phyloP scores from a whole-genome alignment of 1,140 invertebrate species.

The Orius laevigatus region DNA sequence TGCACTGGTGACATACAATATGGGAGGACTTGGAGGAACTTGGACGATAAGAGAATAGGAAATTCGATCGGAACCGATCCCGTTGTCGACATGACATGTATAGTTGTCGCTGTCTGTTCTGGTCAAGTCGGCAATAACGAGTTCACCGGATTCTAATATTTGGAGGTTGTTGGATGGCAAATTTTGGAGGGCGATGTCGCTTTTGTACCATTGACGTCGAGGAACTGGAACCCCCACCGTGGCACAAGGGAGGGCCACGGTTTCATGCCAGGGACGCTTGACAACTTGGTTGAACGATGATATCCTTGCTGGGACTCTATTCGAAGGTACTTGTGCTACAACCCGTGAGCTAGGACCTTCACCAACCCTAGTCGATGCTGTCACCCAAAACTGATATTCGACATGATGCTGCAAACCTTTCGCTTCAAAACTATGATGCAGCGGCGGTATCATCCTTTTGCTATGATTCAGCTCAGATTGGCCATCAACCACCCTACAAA shows the following conservation, averaged over 20 bases:
- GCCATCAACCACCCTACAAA: slow-evolving; percentile 40
- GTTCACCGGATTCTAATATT: slow-evolving; percentile 42
- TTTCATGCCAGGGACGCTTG: slow-evolving; percentile 44
- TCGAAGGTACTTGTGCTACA: slow-evolving; percentile 40
- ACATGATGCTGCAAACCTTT: slow-evolving; percentile 55
- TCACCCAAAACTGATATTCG: slow-evolving; percentile 68
- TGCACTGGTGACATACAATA: slow-evolving; percentile 51
- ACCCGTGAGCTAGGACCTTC: slow-evolving; percentile 56
- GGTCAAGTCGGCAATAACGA: slow-evolving; percentile 44
- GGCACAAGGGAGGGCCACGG: slow-evolving; percentile 42
- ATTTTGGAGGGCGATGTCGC: slow-evolving; percentile 26
- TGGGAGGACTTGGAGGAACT: slow-evolving; percentile 48
- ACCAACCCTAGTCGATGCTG: slow-evolving; percentile 54
- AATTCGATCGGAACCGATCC: slow-evolving; percentile 31
- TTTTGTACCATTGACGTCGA: slow-evolving; percentile 45
- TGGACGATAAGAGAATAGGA: slow-evolving; percentile 33
- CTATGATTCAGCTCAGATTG: slow-evolving; percentile 48
- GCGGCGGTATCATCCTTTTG: slow-evolving; percentile 41
- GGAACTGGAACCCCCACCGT: slow-evolving; percentile 42
- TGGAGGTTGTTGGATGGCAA: slow-evolving; percentile 29
- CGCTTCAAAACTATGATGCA: slow-evolving; percentile 45
- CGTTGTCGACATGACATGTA: slow-evolving; percentile 26
- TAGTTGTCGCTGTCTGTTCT: slow-evolving; percentile 26
- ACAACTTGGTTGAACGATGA: slow-evolving; percentile 49
- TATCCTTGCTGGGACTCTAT: slow-evolving; percentile 43